Evolutionary conservation across 2,888 invertebrate species (phyloP), one percentile per base, ranked within the genome.

Genomic region (Andrena bicolor): DNA sequence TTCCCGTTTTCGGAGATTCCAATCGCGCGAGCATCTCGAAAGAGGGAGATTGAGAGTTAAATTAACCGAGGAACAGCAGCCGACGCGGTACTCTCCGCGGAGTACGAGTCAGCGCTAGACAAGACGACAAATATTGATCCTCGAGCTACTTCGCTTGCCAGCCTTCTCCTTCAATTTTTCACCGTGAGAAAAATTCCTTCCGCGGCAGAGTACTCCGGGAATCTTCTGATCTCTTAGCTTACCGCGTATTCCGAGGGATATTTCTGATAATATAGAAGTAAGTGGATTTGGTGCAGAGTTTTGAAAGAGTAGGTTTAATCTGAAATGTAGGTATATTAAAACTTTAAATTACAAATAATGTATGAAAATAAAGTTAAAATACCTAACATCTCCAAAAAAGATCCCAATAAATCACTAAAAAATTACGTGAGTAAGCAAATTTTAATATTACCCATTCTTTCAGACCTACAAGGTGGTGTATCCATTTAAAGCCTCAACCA

Each of bases 111-210:
- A 63, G 61, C 80, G 64, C 68, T 74, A 70, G 81, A 80, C 80
- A 73, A 69, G 74, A 68, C 69, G 74, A 56, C 81, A 80, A 80
- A 80, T 74, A 74, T 81, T 74, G 79, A 80, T 79, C 77, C 64
- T 58, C 20, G 61, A 53, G 20, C 60, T 20, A 66, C 66, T 63
- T 66, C 35, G 35, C 51, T 48, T 48, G 30, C 23, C 48, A 56
- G 32, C 20, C n/a, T 23, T 10, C n/a, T 6, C 13, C 53, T 35
- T 49, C 35, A 23, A n/a, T 23, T 70, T 58, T 60, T 64, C 63
- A 13, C 26, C 26, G 28, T 10, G 28, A 49, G 58, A 56, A 64
- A 53, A 64, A 49, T 41, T 32, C 26, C n/a, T 30, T 1, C 20
- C n/a, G 23, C 16, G 10, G 49, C 41, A 23, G 49, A 48, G 35